Evolutionary conservation across 2,113 vertebrate species (phyloP), one percentile per base, ranked within the genome.

Genomic region (Anguilla japonica): DNA sequence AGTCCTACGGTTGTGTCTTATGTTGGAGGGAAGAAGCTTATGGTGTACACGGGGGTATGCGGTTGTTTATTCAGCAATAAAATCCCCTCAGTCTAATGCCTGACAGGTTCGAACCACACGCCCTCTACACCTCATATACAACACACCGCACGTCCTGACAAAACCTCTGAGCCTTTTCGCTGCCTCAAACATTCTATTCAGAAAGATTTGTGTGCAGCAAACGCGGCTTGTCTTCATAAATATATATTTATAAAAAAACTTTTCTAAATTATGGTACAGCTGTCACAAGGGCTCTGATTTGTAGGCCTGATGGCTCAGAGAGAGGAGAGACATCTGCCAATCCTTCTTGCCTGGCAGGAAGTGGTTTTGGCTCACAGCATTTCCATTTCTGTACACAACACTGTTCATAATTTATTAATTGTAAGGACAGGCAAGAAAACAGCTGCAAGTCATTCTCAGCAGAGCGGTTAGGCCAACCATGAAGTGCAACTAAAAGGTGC

Each of bases 331-430:
- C 84, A 78, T 79, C 87, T 88, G 89, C 78, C 84, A 86, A 84
- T 86, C 84, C 87, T 15, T 14, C 41, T 84, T 40, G 80, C 79
- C 82, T 86, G 75, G 75, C 82, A 56, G 85, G 57, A 41, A 39
- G 53, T 80, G 67, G 83, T 41, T 41, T 83, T 50, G 39, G 40
- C 78, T 83, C 41, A 57, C 83, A 88, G 87, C 41, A 46, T 84
- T 81, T 88, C 57, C 80, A 86, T 85, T 79, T 84, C 56, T 88
- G 82, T 67, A 90, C 86, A 67, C 84, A 67, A 90, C 86, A 67
- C 84, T 56, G 29, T 86, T 89, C 79, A 86, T 85, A 80, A 84
- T 90, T 87, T 82, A 87, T 87, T 67, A 63, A 83, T 86, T 83
- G 89, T 85, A 89, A 82, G 43, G 84, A 88, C 56, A 57, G 50